Base-by-base conservation (phyloP, 2,888 invertebrate species). In the Elysia crispata region DNA sequence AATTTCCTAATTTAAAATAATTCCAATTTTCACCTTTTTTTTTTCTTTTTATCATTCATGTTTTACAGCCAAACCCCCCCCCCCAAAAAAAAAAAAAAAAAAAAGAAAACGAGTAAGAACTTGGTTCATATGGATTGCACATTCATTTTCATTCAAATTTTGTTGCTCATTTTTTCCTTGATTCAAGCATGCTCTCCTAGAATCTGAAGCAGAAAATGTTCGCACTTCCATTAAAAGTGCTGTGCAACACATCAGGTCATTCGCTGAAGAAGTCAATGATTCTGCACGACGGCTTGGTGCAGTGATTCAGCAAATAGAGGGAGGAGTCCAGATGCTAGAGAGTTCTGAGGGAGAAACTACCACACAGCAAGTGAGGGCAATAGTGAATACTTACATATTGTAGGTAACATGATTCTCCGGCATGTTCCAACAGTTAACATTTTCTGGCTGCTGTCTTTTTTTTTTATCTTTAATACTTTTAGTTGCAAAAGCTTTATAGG, bases 161-260 rank as follows among this genome's bases (percentile, higher is more conserved):
- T 28, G n/a, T 33, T n/a, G 15, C 18, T 49, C 25, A 28, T 69
- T 77, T 25, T 62, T 50, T 31, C 30, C n/a, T 70, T 54, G 31
- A 30, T 11, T 15, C 80, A 77, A 94, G 93, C 94, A 94, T 81
- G 91, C 93, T 1, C 87, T 94, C 81, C 90, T 94, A 67, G 94
- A 94, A 86, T 92, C 92, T 5, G 94, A 94, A 87, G 94, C 94
- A n/a, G 94, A 94, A 83, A 93, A 92, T 84, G 91, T 94, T n/a
- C 90, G 94, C 54, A 90, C 92, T 28, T 92, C 93, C 5, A 92
- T 94, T 11, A 88, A 92, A 11, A 91, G 91, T 82, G 93, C 93
- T 18, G 90, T 94, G n/a, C 93, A 92, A 75, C 93, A 93, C 80
- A 92, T 94, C 88, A 92, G 93, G 41, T 93, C 93, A 73, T 93